Evolutionary conservation across 2,113 vertebrate genomes (phyloP), one percentile per base, ranked within the genome.

Genomic region (Ibidorhyncha struthersii): DNA sequence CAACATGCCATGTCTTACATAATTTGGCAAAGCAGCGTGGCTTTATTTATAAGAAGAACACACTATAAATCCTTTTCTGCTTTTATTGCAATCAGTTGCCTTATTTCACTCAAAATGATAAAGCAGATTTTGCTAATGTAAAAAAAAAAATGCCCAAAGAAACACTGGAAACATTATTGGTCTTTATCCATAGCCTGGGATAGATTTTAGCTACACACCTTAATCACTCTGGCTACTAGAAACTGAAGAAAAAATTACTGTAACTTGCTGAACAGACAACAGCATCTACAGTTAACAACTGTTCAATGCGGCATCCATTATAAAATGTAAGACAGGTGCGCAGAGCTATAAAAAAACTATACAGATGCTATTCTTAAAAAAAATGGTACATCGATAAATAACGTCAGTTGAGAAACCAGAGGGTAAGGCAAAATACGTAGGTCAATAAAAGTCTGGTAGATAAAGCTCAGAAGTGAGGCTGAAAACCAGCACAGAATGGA

Each of bases 331-430:
- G 91, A 96, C 8, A 73, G 67, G 50, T 67, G 55, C 49, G 62
- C 82, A 72, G 21, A 62, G 58, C 93, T 94, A n/a, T 91, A 94
- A 97, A 97, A 97, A 96, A 85, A 12, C 12, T 19, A 50, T 62
- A 61, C 38, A 94, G 70, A 89, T n/a, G 77, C 49, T 81, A 41
- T 91, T 96, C 82, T 96, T 83, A 32, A 55, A 89, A 90, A 20
- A 5, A 6, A 25, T 49, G 65, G 27, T 82, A 73, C 92, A 93
- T 96, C 92, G 95, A 92, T 97, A 97, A 97, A 96, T 89, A 97
- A 96, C 78, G 59, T 89, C 88, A 97, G 87, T 58, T 62, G 63
- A 94, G 83, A 89, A 97, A 94, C n/a, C 34, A 72, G 87, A 84
- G 78, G 82, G 80, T 96, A 98, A 97, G 16, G 23, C 27, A 67